Evolutionary conservation across 2,113 vertebrate genomes (phyloP), one percentile per base, ranked within the genome.

Genomic region (Spea bombifrons): DNA sequence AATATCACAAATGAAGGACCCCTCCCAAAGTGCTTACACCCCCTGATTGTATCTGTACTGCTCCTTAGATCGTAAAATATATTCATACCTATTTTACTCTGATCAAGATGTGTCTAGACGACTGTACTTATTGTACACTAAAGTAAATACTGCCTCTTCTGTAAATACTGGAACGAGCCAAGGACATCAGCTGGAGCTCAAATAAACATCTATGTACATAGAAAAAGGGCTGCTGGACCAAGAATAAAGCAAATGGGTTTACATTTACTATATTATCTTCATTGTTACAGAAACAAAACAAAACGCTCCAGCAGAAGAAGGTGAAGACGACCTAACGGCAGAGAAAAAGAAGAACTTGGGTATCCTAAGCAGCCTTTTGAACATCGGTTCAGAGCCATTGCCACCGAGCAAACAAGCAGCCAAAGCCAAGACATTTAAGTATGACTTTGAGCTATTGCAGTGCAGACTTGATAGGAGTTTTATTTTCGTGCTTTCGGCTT

Each of bases 271-370:
- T 7, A 13, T 59, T 59, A 52, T 10, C 9, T 10, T 52, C 50
- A 52, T 69, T 13, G 45, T 53, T 79, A 15, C 70, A 80, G 78
- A 74, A 46, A n/a, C 43, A 2, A 1, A 15, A 13, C 44, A 68
- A 46, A 67, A 49, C 0, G 13, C 15, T 3, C 55, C 43, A 45
- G 71, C 5, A 44, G 52, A 50, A 8, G 53, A 65, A 8, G 88
- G 83, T 6, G 90, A 92, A 0, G 86, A 90, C 3, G 90, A 89
- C 57, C 91, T 98, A 83, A 85, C 88, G 74, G 91, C 86, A 0
- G 97, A 99, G 86, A 98, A 90, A 84, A 93, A 89, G 83, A 97
- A 94, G 88, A 94, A 90, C 78, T 84, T 99, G 73, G 88, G 92
- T 67, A 94, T 98, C 82, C 74, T 97, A 13, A 91, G 94, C 78